Evolutionary conservation across 2,113 vertebrate genomes (phyloP).

Genomic region (Orientallactaga bullata): DNA sequence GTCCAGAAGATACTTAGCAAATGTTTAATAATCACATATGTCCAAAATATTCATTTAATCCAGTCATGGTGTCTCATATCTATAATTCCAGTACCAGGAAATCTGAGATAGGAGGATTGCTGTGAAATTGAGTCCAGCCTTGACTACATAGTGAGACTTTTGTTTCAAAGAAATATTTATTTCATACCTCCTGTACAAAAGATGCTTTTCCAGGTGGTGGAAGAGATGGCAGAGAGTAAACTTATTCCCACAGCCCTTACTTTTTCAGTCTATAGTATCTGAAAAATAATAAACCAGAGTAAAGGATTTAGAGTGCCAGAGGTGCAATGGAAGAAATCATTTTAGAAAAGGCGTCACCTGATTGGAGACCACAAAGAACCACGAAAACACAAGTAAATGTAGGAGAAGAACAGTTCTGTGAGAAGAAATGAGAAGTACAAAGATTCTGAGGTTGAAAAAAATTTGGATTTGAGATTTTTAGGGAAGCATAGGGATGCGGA

Average conservation of each 20-base stretch:
- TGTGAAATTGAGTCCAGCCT: too few species aligned
- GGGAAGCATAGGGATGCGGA: not conserved
- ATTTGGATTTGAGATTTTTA: conserved; percentile 18
- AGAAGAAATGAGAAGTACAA: not conserved
- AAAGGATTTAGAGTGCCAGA: not conserved
- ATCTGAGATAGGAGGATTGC: too few species aligned
- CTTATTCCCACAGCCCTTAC: not conserved
- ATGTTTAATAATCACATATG: not conserved
- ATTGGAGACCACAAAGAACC: not conserved
- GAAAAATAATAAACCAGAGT: not conserved
- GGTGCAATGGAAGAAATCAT: not conserved
- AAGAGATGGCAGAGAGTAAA: not conserved
- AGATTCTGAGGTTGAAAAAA: not conserved
- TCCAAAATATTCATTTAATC: not conserved
- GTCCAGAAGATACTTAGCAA: not conserved
- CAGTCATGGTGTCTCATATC: too few species aligned
- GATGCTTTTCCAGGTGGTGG: not conserved
- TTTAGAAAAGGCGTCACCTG: not conserved
- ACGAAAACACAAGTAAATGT: not conserved
- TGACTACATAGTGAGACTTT: too few species aligned
- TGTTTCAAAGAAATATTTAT: not conserved
- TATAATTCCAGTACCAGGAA: too few species aligned
- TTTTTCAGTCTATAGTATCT: not conserved
- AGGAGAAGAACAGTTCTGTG: not conserved
- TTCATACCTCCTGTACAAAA: not conserved